Evolutionary conservation across 2,797 vertebrate species (phyloP), one percentile per base, ranked within the genome.

Genomic region (Artibeus jamaicensis): DNA sequence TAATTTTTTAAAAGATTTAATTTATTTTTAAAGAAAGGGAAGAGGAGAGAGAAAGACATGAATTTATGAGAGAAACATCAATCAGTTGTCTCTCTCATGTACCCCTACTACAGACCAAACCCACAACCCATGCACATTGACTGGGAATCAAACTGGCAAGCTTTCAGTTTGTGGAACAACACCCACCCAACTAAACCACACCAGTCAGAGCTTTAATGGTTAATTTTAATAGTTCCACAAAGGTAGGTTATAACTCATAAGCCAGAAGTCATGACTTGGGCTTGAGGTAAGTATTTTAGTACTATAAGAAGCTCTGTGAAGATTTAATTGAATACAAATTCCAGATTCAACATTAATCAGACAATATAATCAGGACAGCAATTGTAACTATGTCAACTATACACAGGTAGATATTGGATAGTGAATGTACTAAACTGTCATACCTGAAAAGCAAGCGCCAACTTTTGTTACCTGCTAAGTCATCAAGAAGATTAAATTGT

Each of bases 301-400:
- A 81, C 2, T 24, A 53, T 44, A 62, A 79, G 34, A 86, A 88
- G 37, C 19, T 86, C 79, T 89, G 16, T 59, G 29, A 84, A 88
- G 37, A 46, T 55, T 6, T 65, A 22, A 79, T 50, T 91, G 94
- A 91, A 48, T 74, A 86, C 82, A 91, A 86, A 34, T 76, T 91
- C 62, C 94, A 94, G 44, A 71, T 86, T 94, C 32, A 84, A 83
- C n/a, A 84, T 76, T 84, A 79, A 81, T 46, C 12, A 81, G 46
- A 70, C 79, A 93, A 93, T 46, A 70, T 67, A 89, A 84, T 44
- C 34, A 83, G 37, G 29, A 81, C 1, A 50, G 71, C 46, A 53
- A 86, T 14, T 70, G 8, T 34, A 86, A 82, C 50, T 81, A 21
- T 79, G 67, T 55, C 42, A 86, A 85, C 34, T 74, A 53, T 10